Conservation (phyloP, 1,140 invertebrate genomes). For the Nymphalis io region DNA sequence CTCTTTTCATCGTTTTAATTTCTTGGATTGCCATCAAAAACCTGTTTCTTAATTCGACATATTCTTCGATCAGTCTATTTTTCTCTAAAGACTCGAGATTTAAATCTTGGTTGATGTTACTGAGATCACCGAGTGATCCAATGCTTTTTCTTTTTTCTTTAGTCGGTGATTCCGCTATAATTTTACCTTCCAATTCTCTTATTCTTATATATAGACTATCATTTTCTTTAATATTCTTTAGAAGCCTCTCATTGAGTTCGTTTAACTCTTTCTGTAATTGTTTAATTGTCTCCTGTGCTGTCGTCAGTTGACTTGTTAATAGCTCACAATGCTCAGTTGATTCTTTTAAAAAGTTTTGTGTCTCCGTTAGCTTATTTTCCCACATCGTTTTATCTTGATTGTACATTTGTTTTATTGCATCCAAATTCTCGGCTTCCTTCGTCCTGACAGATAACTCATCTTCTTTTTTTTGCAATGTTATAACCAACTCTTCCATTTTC, state of each 20-base stretch:
- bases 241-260: slow-evolving; percentile 81
- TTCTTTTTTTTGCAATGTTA: slow-evolving; percentile 86
- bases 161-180: slow-evolving; percentile 73
- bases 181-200: slow-evolving; percentile 85
- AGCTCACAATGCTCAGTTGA: slow-evolving; percentile 83
- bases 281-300: slow-evolving; percentile 82
- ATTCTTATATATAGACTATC: slow-evolving; percentile 86
- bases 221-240: slow-evolving; percentile 88
- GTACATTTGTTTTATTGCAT: slow-evolving; percentile 83
- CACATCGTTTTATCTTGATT: slow-evolving; percentile 84
- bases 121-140: slow-evolving; percentile 90
- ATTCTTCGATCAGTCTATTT: slow-evolving; percentile 90
- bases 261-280: slow-evolving; percentile 83
- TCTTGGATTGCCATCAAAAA: slow-evolving; percentile 92
- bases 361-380: slow-evolving; percentile 83
- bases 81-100: slow-evolving; percentile 88
- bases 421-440: slow-evolving; percentile 85
- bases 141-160: slow-evolving; percentile 84
- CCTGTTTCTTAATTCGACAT: slow-evolving; percentile 86
- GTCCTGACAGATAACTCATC: slow-evolving; percentile 85
- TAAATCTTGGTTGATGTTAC: slow-evolving; percentile 88
- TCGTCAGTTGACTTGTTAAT: slow-evolving; percentile 83
- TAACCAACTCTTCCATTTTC: slow-evolving; percentile 86
- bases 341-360: slow-evolving; percentile 83
- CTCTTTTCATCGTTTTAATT: slow-evolving; percentile 90